Conservation (phyloP, 2,888 invertebrate genomes). For the Drosophila setosimentum region DNA sequence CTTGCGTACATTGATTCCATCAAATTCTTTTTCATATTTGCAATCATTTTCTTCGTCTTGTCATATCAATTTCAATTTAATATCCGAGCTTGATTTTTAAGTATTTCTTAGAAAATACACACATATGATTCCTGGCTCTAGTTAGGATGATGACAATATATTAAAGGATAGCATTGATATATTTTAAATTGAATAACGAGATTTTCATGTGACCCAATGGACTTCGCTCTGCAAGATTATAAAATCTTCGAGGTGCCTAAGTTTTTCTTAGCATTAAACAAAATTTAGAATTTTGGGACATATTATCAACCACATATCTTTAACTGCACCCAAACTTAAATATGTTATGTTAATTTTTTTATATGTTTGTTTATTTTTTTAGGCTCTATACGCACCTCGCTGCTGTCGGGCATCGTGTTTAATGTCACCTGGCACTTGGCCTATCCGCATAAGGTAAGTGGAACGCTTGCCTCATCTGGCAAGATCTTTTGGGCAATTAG, state of each 20-base stretch:
- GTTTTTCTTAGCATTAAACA: no score
- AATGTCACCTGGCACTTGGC: constrained; percentile 97
- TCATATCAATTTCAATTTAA: neutral
- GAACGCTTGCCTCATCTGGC: constrained; percentile 24
- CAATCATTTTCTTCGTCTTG: neutral
- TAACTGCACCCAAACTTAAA: neutral
- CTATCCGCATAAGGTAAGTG: constrained; percentile 94
- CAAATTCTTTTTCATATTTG: neutral
- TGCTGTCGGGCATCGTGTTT: constrained; percentile 92
- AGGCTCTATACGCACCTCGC: constrained; percentile 92
- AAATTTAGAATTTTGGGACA: no score
- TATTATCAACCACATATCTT: no score
- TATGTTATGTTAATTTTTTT: neutral
- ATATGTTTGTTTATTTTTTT: constrained; percentile 77
- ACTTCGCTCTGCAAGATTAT: neutral
- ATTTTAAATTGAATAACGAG: neutral
- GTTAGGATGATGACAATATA: neutral
- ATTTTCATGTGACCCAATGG: no score
- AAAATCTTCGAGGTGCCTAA: neutral
- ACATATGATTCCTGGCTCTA: no score
- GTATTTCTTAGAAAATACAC: neutral
- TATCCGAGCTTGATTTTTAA: neutral
- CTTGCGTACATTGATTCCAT: constrained; percentile 8
- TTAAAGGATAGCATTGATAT: neutral
- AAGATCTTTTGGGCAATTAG: constrained; percentile 35